These are phyloP conservation scores for Campoplex capitator DNA, from an alignment of 2,888 invertebrate species.

Conservation along the genomic window DNA sequence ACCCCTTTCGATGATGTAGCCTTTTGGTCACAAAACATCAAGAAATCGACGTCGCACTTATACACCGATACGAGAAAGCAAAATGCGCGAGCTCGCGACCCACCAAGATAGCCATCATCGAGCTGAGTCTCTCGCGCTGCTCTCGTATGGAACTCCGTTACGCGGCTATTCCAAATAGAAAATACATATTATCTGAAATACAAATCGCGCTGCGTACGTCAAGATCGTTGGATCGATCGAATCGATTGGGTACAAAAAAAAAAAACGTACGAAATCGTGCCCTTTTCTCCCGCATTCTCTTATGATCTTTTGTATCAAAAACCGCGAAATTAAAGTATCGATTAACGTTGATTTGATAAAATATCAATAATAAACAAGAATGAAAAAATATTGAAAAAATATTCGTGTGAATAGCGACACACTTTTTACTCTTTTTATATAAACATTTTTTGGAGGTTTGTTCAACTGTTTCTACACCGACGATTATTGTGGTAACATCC, in stretches of 20 bases:
- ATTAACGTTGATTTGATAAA: background rate
- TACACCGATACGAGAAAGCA: constrained; percentile 26
- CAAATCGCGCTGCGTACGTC: constrained; percentile 58
- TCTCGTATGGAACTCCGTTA: constrained; percentile 57
- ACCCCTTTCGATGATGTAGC: constrained; percentile 53
- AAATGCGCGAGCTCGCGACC: constrained; percentile 53
- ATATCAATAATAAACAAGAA: background rate
- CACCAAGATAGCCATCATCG: constrained; percentile 57
- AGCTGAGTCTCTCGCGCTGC: background rate
- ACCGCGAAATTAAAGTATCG: background rate
- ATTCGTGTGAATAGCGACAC: background rate
- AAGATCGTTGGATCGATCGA: constrained; percentile 42
- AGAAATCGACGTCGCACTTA: constrained; percentile 13
- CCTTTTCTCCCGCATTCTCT: background rate
- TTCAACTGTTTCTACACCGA: background rate
- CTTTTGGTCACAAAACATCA: constrained; percentile 41
- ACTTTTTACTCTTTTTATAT: background rate
- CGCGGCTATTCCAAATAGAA: constrained; percentile 69
- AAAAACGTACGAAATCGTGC: background rate
- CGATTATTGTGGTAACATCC: background rate
- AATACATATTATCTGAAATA: constrained; percentile 66
- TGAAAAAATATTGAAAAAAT: background rate
- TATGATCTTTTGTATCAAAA: constrained; percentile 1
- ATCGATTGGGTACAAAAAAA: constrained; percentile 46
- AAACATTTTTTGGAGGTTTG: background rate